phyloP scores from a whole-genome alignment of 53 echinoderm and acorn worm species.

The Astropecten irregularis region DNA sequence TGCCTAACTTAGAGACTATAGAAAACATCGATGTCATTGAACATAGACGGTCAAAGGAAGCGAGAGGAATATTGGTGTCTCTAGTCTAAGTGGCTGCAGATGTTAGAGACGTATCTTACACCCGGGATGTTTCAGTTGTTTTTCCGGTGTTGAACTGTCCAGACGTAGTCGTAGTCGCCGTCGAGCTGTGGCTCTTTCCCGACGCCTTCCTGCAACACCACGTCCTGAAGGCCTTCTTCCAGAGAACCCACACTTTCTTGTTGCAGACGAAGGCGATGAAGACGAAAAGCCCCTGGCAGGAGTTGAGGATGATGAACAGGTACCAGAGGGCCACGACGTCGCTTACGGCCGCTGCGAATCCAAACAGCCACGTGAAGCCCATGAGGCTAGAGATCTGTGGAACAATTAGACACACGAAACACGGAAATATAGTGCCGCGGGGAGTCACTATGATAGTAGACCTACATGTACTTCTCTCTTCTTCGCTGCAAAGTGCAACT shows the following conservation, averaged over 20 bases:
- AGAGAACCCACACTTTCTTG: conserved; percentile 34
- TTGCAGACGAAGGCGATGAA: conserved; percentile 68
- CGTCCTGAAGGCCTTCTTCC: neutral
- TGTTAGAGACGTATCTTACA: too few species aligned
- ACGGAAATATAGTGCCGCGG: too few species aligned
- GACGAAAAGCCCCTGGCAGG: conserved; percentile 66
- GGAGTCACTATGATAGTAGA: too few species aligned
- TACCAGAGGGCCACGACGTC: conserved; percentile 65
- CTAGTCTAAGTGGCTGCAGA: too few species aligned
- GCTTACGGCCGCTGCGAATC: conserved; percentile 68
- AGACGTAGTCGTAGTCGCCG: neutral
- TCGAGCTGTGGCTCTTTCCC: neutral
- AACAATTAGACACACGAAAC: too few species aligned
- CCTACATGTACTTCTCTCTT: too few species aligned
- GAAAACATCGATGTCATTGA: too few species aligned
- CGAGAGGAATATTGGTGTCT: too few species aligned
- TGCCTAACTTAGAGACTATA: too few species aligned
- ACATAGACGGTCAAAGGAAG: too few species aligned
- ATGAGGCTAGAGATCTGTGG: conserved; percentile 61
- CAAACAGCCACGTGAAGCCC: conserved; percentile 78
- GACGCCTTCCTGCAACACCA: neutral
- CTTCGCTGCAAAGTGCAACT: too few species aligned
- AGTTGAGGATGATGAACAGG: conserved; percentile 74
- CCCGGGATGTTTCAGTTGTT: too few species aligned
- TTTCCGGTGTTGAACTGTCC: neutral